phyloP scores from a whole-genome alignment of 2,797 vertebrate genomes.

The Phrynocephalus guinanensis region DNA sequence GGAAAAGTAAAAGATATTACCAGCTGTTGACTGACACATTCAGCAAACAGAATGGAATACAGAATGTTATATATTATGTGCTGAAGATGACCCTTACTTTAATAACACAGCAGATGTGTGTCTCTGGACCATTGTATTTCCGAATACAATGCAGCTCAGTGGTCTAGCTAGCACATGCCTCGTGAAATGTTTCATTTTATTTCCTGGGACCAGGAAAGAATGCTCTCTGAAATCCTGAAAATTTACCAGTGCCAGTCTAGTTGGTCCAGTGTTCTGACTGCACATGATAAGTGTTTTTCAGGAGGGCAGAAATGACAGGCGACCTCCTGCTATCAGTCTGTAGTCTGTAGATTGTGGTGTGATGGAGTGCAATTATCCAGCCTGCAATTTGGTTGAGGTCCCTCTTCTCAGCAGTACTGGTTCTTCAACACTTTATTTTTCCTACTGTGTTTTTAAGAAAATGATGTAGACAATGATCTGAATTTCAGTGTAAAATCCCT shows the following conservation, averaged over 20 bases:
- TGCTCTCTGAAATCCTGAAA: no score
- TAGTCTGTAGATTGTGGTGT: constrained; percentile 56
- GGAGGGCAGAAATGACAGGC: constrained; percentile 30
- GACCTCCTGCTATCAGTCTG: constrained; percentile 51
- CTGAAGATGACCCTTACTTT: constrained; percentile 39
- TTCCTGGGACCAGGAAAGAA: no score
- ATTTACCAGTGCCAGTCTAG: no score
- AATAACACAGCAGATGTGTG: constrained; percentile 40
- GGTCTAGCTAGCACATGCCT: no score
- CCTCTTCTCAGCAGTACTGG: constrained; percentile 48
- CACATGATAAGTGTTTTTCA: not conserved
- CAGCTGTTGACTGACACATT: constrained; percentile 46
- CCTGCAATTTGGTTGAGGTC: constrained; percentile 59
- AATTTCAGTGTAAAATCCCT: constrained; percentile 33
- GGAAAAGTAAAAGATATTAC: constrained; percentile 24
- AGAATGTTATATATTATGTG: not conserved
- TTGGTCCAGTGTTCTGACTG: no score
- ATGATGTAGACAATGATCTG: constrained; percentile 14
- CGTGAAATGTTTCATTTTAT: no score
- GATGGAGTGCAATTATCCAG: constrained; percentile 56
- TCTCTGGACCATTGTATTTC: constrained; percentile 39
- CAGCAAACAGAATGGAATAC: not conserved
- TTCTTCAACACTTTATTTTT: constrained; percentile 52
- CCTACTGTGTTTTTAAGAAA: constrained; percentile 1
- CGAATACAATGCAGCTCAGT: not conserved